Conservation (phyloP, 2,888 invertebrate species). For the Alcis repandata region DNA sequence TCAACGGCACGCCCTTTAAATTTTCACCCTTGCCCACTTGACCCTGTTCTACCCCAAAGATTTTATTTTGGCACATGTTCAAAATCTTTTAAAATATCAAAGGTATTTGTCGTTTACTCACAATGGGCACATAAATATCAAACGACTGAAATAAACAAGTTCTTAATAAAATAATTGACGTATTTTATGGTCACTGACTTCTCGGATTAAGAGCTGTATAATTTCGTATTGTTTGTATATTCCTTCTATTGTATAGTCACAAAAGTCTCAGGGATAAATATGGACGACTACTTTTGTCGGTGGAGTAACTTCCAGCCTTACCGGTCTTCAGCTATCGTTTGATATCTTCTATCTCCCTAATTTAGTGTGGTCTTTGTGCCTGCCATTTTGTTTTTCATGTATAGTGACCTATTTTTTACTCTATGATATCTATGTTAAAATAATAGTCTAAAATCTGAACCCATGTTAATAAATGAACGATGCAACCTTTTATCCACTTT, state of each 20-base stretch:
- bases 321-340: too few relatives aligned
- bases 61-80: slow-evolving; percentile 45
- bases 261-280: neutral
- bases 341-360: too few relatives aligned
- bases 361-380: too few relatives aligned
- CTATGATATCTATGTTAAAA: too few relatives aligned
- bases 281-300: neutral
- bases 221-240: neutral
- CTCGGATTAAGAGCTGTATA: slow-evolving; percentile 19
- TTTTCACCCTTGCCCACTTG: slow-evolving; percentile 29
- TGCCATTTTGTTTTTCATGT: too few relatives aligned
- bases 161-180: slow-evolving; percentile 46
- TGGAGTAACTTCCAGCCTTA: too few relatives aligned
- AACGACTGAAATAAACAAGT: slow-evolving; percentile 41
- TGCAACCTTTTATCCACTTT: too few relatives aligned
- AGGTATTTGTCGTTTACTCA: slow-evolving; percentile 26
- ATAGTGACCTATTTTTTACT: too few relatives aligned
- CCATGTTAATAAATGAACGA: too few relatives aligned
- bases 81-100: slow-evolving; percentile 18
- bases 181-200: slow-evolving; percentile 43
- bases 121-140: slow-evolving; percentile 46
- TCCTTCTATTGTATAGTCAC: slow-evolving; percentile 1
- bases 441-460: too few relatives aligned
- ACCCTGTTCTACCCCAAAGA: slow-evolving; percentile 28
- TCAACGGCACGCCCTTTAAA: slow-evolving; percentile 49